Conservation (phyloP, 2,888 invertebrate species). For the Taenaris catops region DNA sequence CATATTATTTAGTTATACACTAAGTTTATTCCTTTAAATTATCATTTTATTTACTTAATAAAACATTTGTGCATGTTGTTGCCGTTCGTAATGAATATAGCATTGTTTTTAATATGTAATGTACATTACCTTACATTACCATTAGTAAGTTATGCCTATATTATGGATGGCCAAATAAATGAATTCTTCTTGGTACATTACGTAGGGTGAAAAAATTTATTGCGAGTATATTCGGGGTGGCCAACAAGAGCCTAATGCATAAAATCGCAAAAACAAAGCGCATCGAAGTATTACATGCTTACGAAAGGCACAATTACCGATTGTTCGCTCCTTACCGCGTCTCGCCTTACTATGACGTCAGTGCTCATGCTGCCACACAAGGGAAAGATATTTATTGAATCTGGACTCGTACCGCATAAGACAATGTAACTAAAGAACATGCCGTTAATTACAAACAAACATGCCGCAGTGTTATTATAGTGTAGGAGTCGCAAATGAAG, state of each 20-base stretch:
- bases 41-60: no score
- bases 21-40: no score
- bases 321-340: slow-evolving; percentile 35
- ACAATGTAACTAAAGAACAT: slow-evolving; percentile 64
- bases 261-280: slow-evolving; percentile 16
- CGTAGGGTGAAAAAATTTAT: no score
- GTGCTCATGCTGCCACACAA: slow-evolving; percentile 53
- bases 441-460: slow-evolving; percentile 73
- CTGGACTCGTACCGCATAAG: slow-evolving; percentile 27
- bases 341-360: slow-evolving; percentile 34
- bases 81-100: no score
- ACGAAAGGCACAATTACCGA: slow-evolving; percentile 31
- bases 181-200: no score
- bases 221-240: slow-evolving; percentile 9
- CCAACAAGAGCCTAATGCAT: slow-evolving; percentile 4
- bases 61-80: no score
- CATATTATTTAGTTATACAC: no score
- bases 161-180: no score
- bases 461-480: slow-evolving; percentile 36
- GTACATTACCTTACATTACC: no score
- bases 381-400: slow-evolving; percentile 58
- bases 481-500: slow-evolving; percentile 27
- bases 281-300: slow-evolving; percentile 21
- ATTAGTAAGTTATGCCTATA: no score
- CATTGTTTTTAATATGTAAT: no score